Percentiles rank a stretch among this genome's conserved stretches.
Conservation (phyloP, 2,797 vertebrate species). For the Prunella strophiata region DNA sequence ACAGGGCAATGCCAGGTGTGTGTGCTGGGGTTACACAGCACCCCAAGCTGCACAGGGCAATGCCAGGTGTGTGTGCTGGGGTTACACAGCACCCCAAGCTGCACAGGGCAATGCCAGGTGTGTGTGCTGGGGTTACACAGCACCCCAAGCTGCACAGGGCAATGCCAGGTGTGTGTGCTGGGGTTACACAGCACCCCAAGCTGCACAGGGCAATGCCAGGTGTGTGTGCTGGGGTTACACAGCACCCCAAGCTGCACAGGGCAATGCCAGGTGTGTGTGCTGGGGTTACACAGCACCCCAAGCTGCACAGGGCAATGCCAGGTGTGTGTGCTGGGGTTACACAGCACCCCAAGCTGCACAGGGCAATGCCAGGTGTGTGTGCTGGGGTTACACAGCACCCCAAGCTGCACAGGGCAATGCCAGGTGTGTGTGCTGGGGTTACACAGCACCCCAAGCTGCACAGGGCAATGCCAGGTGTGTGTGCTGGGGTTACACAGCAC, state of each 20-base stretch:
- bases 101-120: background rate
- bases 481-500: too few relatives aligned
- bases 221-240: too few relatives aligned
- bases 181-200: fast-evolving
- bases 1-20: fast-evolving
- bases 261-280: too few relatives aligned
- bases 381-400: fast-evolving
- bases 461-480: too few relatives aligned
- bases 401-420: fast-evolving
- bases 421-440: too few relatives aligned
- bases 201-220: fast-evolving
- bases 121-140: background rate
- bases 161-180: background rate
- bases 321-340: too few relatives aligned
- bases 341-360: fast-evolving
- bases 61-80: too few relatives aligned
- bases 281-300: too few relatives aligned
- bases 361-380: background rate
- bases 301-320: background rate
- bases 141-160: fast-evolving
- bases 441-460: too few relatives aligned
- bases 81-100: too few relatives aligned
- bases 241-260: too few relatives aligned
- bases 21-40: fast-evolving
- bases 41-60: fast-evolving